phyloP scores from a whole-genome alignment of 2,888 invertebrate genomes.

The Stenichneumon culpator region DNA sequence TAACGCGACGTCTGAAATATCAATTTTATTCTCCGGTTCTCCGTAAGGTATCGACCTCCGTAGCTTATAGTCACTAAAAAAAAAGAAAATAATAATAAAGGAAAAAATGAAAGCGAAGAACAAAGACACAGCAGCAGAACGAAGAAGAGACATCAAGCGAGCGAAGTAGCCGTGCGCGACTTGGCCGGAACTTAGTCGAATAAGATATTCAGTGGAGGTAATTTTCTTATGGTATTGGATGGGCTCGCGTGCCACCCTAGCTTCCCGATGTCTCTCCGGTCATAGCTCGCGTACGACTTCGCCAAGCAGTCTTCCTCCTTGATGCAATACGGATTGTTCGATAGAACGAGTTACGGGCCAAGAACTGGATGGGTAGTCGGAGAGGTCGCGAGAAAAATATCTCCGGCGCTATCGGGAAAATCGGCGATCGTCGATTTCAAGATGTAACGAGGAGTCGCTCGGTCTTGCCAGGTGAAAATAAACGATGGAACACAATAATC shows the following conservation, averaged over 20 bases:
- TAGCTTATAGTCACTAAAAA: neutral
- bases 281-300: constrained; percentile 39
- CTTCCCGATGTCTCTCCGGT: constrained; percentile 46
- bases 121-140: constrained; percentile 17
- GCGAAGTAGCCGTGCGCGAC: constrained; percentile 53
- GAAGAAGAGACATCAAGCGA: constrained; percentile 25
- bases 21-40: constrained; percentile 61
- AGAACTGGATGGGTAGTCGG: constrained; percentile 42
- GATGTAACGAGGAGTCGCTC: too few relatives aligned
- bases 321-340: neutral
- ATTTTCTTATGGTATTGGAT: constrained; percentile 80
- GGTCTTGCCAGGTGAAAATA: too few relatives aligned
- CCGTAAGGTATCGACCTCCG: constrained; percentile 66
- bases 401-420: too few relatives aligned
- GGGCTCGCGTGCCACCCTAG: constrained; percentile 64
- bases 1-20: constrained; percentile 48
- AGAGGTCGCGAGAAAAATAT: constrained; percentile 19
- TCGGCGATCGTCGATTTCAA: too few relatives aligned
- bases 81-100: neutral
- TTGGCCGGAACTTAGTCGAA: constrained; percentile 73
- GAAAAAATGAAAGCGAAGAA: constrained; percentile 6
- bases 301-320: neutral
- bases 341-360: constrained; percentile 12
- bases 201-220: constrained; percentile 79
- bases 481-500: too few relatives aligned